Evolutionary conservation across 2,888 invertebrate genomes (phyloP).

Genomic region (Morpho deidamia): DNA sequence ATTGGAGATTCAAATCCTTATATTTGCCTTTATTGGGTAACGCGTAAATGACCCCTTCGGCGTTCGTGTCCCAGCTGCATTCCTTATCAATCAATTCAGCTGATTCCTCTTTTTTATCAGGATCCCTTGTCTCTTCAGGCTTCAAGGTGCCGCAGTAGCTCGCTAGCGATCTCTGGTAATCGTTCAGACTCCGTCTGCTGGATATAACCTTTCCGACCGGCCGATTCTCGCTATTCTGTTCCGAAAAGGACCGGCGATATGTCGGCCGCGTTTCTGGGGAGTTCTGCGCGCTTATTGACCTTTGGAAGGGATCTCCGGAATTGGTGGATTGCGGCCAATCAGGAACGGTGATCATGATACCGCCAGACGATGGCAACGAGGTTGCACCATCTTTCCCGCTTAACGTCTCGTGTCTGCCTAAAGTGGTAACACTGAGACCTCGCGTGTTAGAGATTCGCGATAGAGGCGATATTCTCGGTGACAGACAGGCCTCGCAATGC

Average conservation of each 20-base stretch:
- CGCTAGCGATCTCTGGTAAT: slow-evolving; percentile 61
- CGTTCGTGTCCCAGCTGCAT: slow-evolving; percentile 78
- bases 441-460: slow-evolving; percentile 59
- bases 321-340: slow-evolving; percentile 75
- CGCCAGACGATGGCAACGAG: slow-evolving; percentile 71
- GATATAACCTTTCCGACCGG: slow-evolving; percentile 68
- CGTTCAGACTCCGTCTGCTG: slow-evolving; percentile 66
- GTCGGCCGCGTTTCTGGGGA: slow-evolving; percentile 68
- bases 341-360: slow-evolving; percentile 81
- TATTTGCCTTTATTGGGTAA: slow-evolving; percentile 73
- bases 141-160: slow-evolving; percentile 55
- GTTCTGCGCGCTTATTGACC: slow-evolving; percentile 66
- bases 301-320: slow-evolving; percentile 48
- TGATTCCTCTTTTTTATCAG: slow-evolving; percentile 57
- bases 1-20: slow-evolving; percentile 65
- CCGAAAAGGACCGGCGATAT: slow-evolving; percentile 67
- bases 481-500: slow-evolving; percentile 86
- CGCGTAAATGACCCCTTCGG: slow-evolving; percentile 73
- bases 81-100: slow-evolving; percentile 75
- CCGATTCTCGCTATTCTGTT: slow-evolving; percentile 57
- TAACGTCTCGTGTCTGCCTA: slow-evolving; percentile 61
- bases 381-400: slow-evolving; percentile 58
- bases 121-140: slow-evolving; percentile 39
- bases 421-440: slow-evolving; percentile 66
- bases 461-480: slow-evolving; percentile 75